Percentiles rank a stretch among this genome's conserved stretches.
phyloP scores from a whole-genome alignment of 2,113 vertebrate species.

The Cisticola juncidis region DNA sequence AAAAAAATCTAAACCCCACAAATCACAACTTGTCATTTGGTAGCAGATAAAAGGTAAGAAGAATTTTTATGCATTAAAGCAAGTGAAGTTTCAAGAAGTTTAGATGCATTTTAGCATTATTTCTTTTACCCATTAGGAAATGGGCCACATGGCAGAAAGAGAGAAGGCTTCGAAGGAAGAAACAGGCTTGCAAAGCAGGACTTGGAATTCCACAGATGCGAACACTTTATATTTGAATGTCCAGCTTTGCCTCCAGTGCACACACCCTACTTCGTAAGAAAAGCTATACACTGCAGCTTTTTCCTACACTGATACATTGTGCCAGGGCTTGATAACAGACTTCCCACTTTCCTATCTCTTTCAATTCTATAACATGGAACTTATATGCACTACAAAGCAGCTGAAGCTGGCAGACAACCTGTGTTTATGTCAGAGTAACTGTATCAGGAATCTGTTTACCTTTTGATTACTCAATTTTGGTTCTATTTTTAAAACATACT shows the following conservation, averaged over 20 bases:
- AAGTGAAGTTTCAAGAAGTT: no score
- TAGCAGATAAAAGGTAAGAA: neutral
- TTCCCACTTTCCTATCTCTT: neutral
- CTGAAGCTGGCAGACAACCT: neutral
- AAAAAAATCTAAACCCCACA: neutral
- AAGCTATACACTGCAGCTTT: neutral
- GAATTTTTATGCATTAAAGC: neutral
- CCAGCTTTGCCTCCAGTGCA: neutral
- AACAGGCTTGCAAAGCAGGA: neutral
- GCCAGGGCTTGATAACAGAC: neutral
- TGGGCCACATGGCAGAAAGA: neutral
- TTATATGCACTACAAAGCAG: neutral
- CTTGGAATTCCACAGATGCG: neutral
- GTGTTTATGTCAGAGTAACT: neutral
- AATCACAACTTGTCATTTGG: neutral
- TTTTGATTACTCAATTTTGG: neutral
- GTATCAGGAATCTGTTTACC: neutral
- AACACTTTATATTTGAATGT: neutral
- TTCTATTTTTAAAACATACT: neutral
- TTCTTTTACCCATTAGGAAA: neutral
- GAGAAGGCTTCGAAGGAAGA: neutral
- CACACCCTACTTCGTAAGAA: neutral
- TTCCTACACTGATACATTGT: neutral
- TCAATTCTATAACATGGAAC: neutral
- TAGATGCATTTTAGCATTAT: fast-evolving